Conservation (phyloP, 2,888 invertebrate genomes). For the Cetonia aurata region DNA sequence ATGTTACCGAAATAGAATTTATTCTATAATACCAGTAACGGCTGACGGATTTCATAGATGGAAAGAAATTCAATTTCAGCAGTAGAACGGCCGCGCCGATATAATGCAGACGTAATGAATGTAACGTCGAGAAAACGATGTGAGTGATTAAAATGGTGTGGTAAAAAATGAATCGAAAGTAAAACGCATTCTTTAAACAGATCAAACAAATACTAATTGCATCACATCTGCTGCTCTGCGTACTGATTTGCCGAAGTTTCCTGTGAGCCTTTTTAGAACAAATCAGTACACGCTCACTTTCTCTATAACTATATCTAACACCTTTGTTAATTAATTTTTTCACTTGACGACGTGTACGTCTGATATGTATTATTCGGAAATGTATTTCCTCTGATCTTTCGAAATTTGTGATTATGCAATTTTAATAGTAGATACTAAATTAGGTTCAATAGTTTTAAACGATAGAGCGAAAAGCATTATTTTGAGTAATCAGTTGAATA, state of each 20-base stretch:
- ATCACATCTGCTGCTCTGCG: constrained; percentile 1
- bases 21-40: not conserved
- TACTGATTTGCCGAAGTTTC: constrained; percentile 16
- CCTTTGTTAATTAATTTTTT: not conserved
- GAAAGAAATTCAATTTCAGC: constrained; percentile 21
- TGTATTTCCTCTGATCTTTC: too few species aligned
- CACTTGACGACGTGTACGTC: too few species aligned
- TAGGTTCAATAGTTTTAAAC: too few species aligned
- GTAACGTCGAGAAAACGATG: constrained; percentile 14
- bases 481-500: too few species aligned
- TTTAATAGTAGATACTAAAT: too few species aligned
- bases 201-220: constrained; percentile 23
- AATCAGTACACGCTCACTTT: constrained; percentile 21
- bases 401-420: too few species aligned
- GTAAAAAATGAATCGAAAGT: constrained; percentile 26
- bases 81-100: constrained; percentile 2
- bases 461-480: too few species aligned
- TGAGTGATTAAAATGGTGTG: constrained; percentile 13
- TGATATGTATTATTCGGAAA: too few species aligned
- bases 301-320: constrained; percentile 11
- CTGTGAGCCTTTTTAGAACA: constrained; percentile 15
- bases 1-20: too few species aligned
- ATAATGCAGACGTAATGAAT: constrained; percentile 3
- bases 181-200: constrained; percentile 26
- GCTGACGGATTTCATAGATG: not conserved